Base-by-base conservation (phyloP, 1,140 invertebrate genomes). In the Palaemon carinicauda region DNA sequence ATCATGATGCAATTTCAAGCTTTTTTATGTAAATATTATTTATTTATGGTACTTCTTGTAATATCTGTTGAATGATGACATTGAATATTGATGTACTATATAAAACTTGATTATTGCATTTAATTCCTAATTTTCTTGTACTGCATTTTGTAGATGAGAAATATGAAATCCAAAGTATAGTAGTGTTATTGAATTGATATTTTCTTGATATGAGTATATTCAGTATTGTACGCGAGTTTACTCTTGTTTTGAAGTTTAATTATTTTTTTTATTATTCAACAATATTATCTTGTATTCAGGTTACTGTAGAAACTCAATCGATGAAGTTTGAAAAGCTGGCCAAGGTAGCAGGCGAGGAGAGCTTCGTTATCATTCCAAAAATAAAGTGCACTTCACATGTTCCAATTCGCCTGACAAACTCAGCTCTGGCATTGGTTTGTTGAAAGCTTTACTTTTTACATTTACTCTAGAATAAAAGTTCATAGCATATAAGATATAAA, bases 301-400 rank as follows among this genome's bases (percentile, higher is more conserved):
- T 88, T 29, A 88, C 52, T 41, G 74, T 83, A 29, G 87, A 88
- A 33, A 78, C 80, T 21, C 87, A 82, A 29, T 82, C 87, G 7
- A 54, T 88, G 56, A 78, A 83, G 17, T 88, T 88, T 83, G 80
- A 82, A 31, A 82, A 82, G 41, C 31, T 88, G 19, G 56, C 54
- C 41, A 71, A 74, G 53, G 87, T 88, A 52, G 80, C 87, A 12
- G 73, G 51, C 50, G 77, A 54, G 17, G 87, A 88, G 52, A 79
- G 52, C 60, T 88, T 88, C 74, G 53, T 88, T 29, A 81, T 88
- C 60, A 77, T 83, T n/a, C 87, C 87, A 5, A 71, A 71, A 41
- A 88, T 88, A 51, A 88, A 88, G 52, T 88, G 87, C 51, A 71
- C 60, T 1, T 88, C 87, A 1, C 87, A 88, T 29, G 87, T 88